Percentiles rank a stretch among this genome's conserved stretches.
Evolutionary conservation across 2,888 invertebrate species (phyloP).

Genomic region (Esperia sulphurella): DNA sequence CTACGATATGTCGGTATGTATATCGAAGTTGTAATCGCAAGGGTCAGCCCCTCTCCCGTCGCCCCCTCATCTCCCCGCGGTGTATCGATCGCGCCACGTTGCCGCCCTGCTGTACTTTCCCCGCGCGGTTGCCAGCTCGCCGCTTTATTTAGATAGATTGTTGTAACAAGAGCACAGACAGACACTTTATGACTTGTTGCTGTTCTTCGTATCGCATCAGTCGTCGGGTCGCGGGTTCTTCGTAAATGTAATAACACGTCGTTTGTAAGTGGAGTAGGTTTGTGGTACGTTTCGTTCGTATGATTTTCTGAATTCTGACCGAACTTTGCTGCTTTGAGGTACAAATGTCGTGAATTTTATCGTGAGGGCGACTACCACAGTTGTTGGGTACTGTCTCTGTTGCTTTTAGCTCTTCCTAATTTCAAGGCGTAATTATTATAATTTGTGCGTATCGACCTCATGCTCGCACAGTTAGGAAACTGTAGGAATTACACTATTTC

Average conservation of each 20-base stretch:
- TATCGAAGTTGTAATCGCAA: conserved; percentile 29
- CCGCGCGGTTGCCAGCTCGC: conserved; percentile 60
- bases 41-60: conserved; percentile 38
- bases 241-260: neutral
- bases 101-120: conserved; percentile 52
- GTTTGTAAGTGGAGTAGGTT: conserved; percentile 3
- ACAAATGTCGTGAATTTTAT: no score
- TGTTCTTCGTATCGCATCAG: conserved; percentile 13
- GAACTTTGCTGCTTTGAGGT: no score
- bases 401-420: no score
- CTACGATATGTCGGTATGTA: conserved; percentile 1
- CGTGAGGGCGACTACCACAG: no score
- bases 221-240: neutral
- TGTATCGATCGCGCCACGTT: conserved; percentile 51
- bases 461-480: no score
- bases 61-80: conserved; percentile 24
- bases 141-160: conserved; percentile 43
- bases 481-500: no score
- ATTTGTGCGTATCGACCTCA: no score
- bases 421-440: no score
- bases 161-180: conserved; percentile 20
- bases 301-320: no score
- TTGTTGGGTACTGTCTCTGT: no score
- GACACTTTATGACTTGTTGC: conserved; percentile 52
- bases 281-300: no score